Percentiles rank a stretch among this genome's conserved stretches.
Conservation (phyloP, 1,140 invertebrate genomes). For the Bilobella aurantiaca region DNA sequence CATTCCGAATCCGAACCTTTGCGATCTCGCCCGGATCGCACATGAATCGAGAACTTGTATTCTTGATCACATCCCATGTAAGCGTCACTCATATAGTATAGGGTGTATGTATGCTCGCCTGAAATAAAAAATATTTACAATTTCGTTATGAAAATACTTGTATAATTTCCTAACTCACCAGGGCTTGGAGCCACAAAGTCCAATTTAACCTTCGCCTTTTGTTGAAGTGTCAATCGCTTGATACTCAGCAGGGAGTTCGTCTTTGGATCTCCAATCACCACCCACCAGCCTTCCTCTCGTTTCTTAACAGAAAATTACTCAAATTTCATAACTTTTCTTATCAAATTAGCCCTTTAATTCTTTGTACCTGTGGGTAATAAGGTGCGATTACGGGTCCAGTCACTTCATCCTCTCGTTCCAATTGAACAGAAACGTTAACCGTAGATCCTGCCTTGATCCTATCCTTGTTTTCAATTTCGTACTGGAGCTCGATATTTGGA, state of each 20-base stretch:
- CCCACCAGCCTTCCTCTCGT: conserved; percentile 99
- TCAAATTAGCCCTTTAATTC: too few species aligned
- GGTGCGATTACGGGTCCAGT: conserved; percentile 93
- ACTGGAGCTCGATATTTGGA: conserved; percentile 94
- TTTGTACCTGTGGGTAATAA: conserved; percentile 81
- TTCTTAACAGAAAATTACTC: conserved; percentile 51
- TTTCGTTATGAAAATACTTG: conserved; percentile 22
- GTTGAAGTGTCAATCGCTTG: conserved; percentile 84
- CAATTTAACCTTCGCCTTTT: conserved; percentile 85
- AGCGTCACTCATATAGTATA: conserved; percentile 98
- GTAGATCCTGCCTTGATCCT: conserved; percentile 62
- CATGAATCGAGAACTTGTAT: conserved; percentile 73
- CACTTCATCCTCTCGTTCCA: conserved; percentile 96
- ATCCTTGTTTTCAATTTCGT: conserved; percentile 79
- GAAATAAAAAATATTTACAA: conserved; percentile 27
- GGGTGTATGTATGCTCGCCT: conserved; percentile 77
- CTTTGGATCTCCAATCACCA: conserved; percentile 94
- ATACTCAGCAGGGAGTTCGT: conserved; percentile 90
- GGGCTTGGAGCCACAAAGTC: conserved; percentile 86
- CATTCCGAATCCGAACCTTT: conserved; percentile 30
- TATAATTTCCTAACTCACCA: conserved; percentile 37
- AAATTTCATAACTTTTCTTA: conserved; percentile 32
- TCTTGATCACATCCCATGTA: conserved; percentile 98
- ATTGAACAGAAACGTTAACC: conserved; percentile 76
- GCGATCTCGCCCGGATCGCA: conserved; percentile 46